Evolutionary conservation across 2,888 invertebrate genomes (phyloP), one percentile per base, ranked within the genome.

Genomic region (Metopia argyrocephala): DNA sequence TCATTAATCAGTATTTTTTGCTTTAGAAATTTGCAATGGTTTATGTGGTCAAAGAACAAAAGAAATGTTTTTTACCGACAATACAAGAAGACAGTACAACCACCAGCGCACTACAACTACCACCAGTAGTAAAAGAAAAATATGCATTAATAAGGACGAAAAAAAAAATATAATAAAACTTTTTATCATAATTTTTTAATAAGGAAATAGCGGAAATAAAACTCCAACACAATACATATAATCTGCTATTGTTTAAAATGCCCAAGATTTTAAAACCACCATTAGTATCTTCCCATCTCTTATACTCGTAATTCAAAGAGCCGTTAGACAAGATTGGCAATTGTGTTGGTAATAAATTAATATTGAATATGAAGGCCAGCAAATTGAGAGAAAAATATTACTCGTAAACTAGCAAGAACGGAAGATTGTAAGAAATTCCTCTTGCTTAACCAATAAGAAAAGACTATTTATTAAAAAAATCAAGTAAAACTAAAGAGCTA

Each of bases 371-470:
- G 69, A 76, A 76, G 25, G 20, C 48, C 25, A 45, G 20, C 12
- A 31, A 31, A 31, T n/a, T 31, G 12, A 7, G 12, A 31, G 15
- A 59, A 25, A 46, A 57, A 57, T 31, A 65, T n/a, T 56, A 50
- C 27, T 20, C n/a, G 56, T 48, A 23, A 18, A 66, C 20, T 5
- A 45, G 5, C 9, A 28, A 31, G 31, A 9, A 31, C 9, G 27
- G 3, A 64, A 46, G 6, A 48, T 3, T 85, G 62, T 46, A 56
- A 86, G 86, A 86, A 88, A 88, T 88, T 88, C 87, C 85, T 88
- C 87, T 87, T 87, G 87, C 87, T 87, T 86, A 87, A 87, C 85
- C 88, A 88, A 87, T 87, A 87, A n/a, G n/a, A n/a, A 88, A 87
- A 86, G 84, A 84, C 87, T 87, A 87, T 87, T 87, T 87, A 87